Evolutionary conservation across 2,113 vertebrate genomes (phyloP), one percentile per base, ranked within the genome.

Genomic region (Barbus barbus): DNA sequence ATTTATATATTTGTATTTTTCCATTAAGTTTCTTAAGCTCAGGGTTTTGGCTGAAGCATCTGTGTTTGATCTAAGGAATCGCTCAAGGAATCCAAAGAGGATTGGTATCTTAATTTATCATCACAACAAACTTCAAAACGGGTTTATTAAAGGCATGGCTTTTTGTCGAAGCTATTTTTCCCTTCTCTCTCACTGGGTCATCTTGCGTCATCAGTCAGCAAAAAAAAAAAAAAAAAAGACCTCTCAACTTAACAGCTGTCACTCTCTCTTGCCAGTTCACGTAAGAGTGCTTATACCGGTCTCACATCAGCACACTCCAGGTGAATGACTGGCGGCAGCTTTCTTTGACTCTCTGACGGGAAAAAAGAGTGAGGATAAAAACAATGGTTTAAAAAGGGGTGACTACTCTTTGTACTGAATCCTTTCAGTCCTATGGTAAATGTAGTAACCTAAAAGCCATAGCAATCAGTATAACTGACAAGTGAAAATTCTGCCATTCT

Each of bases 61-160:
- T 76, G 46, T 67, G 80, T 81, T 85, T 83, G 84, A 89, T 89
- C 86, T 89, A 74, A 87, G 58, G 84, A 84, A 77, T 38, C 5
- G 74, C 82, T 84, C 44, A 56, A 53, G 73, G 82, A 84, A 67
- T 78, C 33, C 46, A 77, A 53, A 77, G 86, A 85, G 80, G 81
- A 75, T 76, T 83, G 78, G 26, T 48, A 82, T 77, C 74, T 69
- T 87, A 85, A 84, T 89, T 88, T 11, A 72, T 78, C 87, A 82
- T 69, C 83, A 84, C 82, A 86, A 89, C 88, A 86, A 87, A 91
- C 89, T 91, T 90, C 85, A 91, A 85, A 76, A 86, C 51, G 38
- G 26, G 26, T 69, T 61, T 48, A 56, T 28, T 56, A 83, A 79
- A 84, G 73, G 58, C 58, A 84, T 75, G 51, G 20, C 46, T 51